Evolutionary conservation across 2,113 vertebrate species (phyloP).

Genomic region (Platysternon megacephalum): DNA sequence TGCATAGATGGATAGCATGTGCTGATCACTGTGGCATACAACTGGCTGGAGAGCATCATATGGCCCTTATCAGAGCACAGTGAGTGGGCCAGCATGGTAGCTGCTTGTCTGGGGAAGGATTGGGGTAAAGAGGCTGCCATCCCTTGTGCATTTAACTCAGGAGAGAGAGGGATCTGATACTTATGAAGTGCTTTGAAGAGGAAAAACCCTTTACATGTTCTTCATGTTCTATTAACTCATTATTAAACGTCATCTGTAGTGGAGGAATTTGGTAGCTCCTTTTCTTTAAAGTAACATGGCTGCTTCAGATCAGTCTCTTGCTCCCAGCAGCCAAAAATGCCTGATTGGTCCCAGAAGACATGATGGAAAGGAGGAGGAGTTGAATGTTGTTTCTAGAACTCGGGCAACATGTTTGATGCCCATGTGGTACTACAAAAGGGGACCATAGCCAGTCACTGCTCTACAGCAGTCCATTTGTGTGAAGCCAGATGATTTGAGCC

Average conservation of each 20-base stretch:
- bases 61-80: rapidly evolving
- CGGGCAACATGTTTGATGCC: background rate
- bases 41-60: background rate
- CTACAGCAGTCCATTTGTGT: no score
- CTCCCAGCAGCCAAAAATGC: background rate
- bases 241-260: background rate
- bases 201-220: background rate
- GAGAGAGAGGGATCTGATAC: background rate
- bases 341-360: background rate
- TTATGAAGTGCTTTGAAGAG: background rate
- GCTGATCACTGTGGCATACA: background rate
- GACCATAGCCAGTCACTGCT: background rate
- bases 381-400: background rate
- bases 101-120: background rate
- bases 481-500: background rate
- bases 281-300: background rate
- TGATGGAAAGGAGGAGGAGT: background rate
- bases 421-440: background rate
- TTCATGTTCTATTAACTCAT: rapidly evolving
- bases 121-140: background rate
- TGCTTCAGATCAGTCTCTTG: background rate
- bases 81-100: background rate
- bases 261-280: rapidly evolving
- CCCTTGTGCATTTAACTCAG: background rate
- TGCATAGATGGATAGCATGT: background rate